A percentile compares a stretch with the other conserved stretches of the same genome.
These are phyloP conservation scores for Rhynchotus rufescens DNA, from an alignment of 2,797 vertebrate genomes.

Conservation along the genomic window DNA sequence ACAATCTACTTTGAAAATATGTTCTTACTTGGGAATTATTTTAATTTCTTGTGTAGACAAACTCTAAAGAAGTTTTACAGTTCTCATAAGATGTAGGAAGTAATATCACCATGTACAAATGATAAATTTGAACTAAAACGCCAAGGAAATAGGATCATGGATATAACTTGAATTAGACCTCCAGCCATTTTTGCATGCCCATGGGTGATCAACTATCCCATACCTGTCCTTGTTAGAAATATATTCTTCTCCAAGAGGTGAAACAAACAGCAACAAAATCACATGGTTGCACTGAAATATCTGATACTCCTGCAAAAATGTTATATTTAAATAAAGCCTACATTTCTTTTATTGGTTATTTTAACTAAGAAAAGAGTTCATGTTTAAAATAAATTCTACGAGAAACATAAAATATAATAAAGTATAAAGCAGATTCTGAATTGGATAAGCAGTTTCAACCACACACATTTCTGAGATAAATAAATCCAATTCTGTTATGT, in stretches of 20 bases:
- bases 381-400: not conserved
- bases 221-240: not conserved
- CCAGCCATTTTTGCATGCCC: not conserved
- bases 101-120: not conserved
- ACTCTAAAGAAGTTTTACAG: not conserved
- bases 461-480: not conserved
- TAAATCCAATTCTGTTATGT: not conserved
- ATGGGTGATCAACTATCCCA: not conserved
- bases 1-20: not conserved
- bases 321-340: not conserved
- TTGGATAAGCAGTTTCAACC: not conserved
- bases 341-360: not conserved
- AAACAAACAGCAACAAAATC: not conserved
- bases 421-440: not conserved
- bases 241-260: not conserved
- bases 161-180: not conserved
- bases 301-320: not conserved
- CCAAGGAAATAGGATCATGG: not conserved
- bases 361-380: not conserved
- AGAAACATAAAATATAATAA: not conserved
- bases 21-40: not conserved
- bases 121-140: not conserved
- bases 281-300: not conserved
- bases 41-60: constrained; percentile 10
- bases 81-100: not conserved